Conservation (phyloP, 2,797 vertebrate genomes). For the Lycodopsis pacificus region DNA sequence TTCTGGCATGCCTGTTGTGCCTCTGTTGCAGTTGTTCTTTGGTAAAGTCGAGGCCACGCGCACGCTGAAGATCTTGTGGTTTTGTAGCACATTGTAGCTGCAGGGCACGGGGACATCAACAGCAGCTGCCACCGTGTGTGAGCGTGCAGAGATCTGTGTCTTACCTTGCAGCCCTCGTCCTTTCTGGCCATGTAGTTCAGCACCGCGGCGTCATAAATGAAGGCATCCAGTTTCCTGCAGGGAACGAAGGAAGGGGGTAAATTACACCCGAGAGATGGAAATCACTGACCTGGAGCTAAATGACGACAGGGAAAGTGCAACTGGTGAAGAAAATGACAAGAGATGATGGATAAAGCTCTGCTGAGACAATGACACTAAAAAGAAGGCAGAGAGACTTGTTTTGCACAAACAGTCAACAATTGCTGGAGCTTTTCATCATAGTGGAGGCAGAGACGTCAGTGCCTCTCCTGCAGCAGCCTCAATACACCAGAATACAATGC, state of each 20-base stretch:
- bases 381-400: not conserved
- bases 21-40: not conserved
- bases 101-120: not conserved
- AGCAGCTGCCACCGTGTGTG: not conserved
- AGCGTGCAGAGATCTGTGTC: conserved; percentile 1
- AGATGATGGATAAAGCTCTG: conserved; percentile 17
- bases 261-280: conserved; percentile 42
- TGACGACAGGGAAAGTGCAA: conserved; percentile 27
- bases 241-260: conserved; percentile 12
- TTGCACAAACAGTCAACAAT: conserved; percentile 27
- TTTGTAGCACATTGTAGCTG: not conserved
- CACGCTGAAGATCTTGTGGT: not conserved
- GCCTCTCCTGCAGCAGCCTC: conserved; percentile 24
- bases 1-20: conserved; percentile 24
- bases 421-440: conserved; percentile 26
- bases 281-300: conserved; percentile 50
- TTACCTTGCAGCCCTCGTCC: conserved; percentile 93
- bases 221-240: conserved; percentile 92
- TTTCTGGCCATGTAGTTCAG: conserved; percentile 95
- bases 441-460: conserved; percentile 18
- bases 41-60: not conserved
- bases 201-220: conserved; percentile 94
- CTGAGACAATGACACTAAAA: conserved; percentile 11
- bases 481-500: conserved; percentile 24
- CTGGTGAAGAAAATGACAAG: conserved; percentile 6